Evolutionary conservation across 2,113 vertebrate genomes (phyloP).

Genomic region (Uria lomvia): DNA sequence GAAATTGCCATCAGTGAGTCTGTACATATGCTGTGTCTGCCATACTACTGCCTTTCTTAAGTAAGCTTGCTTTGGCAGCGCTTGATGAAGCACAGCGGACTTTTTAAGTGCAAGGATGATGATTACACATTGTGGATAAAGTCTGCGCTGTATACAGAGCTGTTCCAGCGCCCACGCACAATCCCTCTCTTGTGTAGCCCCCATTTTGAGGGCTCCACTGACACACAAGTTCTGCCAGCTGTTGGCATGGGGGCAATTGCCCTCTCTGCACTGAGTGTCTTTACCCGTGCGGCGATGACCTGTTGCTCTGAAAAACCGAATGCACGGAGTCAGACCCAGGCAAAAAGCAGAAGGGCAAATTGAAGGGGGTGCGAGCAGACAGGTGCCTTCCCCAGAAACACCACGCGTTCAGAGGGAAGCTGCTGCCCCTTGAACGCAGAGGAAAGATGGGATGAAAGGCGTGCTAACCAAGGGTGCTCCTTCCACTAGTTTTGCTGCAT

Average conservation of each 20-base stretch:
- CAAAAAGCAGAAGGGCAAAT: background rate
- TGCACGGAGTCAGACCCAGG: background rate
- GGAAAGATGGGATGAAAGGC: background rate
- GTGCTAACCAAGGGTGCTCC: background rate
- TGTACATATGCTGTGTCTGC: background rate
- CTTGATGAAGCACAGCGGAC: background rate
- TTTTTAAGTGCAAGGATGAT: background rate
- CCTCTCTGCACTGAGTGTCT: background rate
- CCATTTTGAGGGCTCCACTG: background rate
- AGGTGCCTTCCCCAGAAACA: background rate
- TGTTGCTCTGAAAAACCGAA: background rate
- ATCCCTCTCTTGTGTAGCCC: background rate
- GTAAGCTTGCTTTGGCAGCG: background rate
- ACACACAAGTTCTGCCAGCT: background rate
- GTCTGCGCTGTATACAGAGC: background rate
- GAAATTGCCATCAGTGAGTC: background rate
- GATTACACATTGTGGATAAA: background rate
- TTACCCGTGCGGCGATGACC: background rate
- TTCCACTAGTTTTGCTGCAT: background rate
- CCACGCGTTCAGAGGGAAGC: fast-evolving
- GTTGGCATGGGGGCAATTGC: background rate
- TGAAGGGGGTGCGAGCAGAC: background rate
- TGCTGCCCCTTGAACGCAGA: background rate
- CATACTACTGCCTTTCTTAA: background rate
- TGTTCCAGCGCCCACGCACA: background rate